A percentile compares a stretch with the other conserved stretches of the same genome.
Evolutionary conservation across 2,888 invertebrate genomes (phyloP).

Genomic region (Cryptus armator): DNA sequence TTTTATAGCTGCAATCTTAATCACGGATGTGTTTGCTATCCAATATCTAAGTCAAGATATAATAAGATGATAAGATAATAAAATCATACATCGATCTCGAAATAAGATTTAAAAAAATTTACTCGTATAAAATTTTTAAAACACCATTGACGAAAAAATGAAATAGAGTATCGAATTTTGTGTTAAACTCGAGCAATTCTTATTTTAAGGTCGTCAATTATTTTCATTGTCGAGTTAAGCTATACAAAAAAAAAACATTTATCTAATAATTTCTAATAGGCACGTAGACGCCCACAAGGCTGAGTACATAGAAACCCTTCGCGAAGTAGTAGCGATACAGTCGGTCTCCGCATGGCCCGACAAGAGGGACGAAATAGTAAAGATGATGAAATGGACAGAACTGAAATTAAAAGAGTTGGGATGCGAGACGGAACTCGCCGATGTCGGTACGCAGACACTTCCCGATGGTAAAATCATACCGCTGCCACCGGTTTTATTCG

Average conservation of each 20-base stretch:
- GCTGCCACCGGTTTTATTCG: slow-evolving; percentile 95
- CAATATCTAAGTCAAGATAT: background rate
- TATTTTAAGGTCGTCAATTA: background rate
- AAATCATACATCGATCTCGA: background rate
- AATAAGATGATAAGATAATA: slow-evolving; percentile 3
- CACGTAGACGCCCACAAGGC: slow-evolving; percentile 92
- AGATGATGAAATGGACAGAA: slow-evolving; percentile 95
- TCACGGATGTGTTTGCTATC: background rate
- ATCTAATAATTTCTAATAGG: slow-evolving; percentile 84
- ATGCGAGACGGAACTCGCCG: slow-evolving; percentile 89
- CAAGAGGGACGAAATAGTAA: slow-evolving; percentile 91
- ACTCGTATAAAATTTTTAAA: background rate
- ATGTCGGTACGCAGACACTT: slow-evolving; percentile 92
- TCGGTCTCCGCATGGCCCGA: slow-evolving; percentile 98
- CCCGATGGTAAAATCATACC: slow-evolving; percentile 90
- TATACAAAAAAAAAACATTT: background rate
- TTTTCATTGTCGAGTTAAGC: background rate
- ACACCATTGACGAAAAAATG: background rate
- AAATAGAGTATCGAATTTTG: background rate
- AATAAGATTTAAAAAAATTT: background rate
- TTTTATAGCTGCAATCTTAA: too few species aligned
- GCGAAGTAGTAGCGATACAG: slow-evolving; percentile 95
- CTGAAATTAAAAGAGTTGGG: slow-evolving; percentile 90
- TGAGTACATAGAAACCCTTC: slow-evolving; percentile 92
- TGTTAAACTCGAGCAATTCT: background rate